These are phyloP conservation scores for Neostethus bicornis DNA, from an alignment of 2,797 vertebrate species.

Conservation along the genomic window DNA sequence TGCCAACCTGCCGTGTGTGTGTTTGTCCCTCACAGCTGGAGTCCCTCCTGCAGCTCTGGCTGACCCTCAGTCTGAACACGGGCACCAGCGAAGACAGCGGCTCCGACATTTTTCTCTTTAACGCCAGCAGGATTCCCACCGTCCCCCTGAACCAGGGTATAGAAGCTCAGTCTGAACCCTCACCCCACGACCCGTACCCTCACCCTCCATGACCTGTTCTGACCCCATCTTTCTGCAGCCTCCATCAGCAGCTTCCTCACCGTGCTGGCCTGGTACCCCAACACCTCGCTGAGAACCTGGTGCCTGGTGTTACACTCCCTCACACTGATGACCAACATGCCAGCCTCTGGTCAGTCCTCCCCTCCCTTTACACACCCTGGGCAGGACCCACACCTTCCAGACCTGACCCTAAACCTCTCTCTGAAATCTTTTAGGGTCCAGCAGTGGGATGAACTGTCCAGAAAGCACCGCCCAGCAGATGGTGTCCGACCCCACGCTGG, in stretches of 20 bases:
- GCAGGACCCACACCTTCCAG: no score
- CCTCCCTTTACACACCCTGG: no score
- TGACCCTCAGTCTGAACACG: constrained; percentile 97
- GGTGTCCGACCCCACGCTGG: constrained; percentile 94
- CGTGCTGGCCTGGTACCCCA: constrained; percentile 97
- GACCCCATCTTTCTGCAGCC: constrained; percentile 71
- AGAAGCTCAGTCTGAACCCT: constrained; percentile 10
- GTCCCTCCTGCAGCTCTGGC: constrained; percentile 95
- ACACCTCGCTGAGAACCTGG: constrained; percentile 95
- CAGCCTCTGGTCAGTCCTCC: constrained; percentile 90
- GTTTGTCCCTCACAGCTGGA: constrained; percentile 83
- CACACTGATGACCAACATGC: constrained; percentile 99
- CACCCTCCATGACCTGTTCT: no score
- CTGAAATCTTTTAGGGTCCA: constrained; percentile 76
- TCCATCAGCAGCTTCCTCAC: constrained; percentile 97
- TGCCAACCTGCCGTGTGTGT: neutral
- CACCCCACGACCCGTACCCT: no score
- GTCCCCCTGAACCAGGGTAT: constrained; percentile 97
- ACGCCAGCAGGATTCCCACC: constrained; percentile 93
- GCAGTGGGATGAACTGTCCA: constrained; percentile 83
- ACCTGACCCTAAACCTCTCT: constrained; percentile 8
- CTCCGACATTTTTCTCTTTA: constrained; percentile 95
- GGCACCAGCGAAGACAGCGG: constrained; percentile 87
- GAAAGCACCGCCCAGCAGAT: constrained; percentile 96
- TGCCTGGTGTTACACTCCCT: constrained; percentile 98